These are phyloP conservation scores for Boloria selene DNA, from an alignment of 2,888 invertebrate genomes.

Conservation along the genomic window DNA sequence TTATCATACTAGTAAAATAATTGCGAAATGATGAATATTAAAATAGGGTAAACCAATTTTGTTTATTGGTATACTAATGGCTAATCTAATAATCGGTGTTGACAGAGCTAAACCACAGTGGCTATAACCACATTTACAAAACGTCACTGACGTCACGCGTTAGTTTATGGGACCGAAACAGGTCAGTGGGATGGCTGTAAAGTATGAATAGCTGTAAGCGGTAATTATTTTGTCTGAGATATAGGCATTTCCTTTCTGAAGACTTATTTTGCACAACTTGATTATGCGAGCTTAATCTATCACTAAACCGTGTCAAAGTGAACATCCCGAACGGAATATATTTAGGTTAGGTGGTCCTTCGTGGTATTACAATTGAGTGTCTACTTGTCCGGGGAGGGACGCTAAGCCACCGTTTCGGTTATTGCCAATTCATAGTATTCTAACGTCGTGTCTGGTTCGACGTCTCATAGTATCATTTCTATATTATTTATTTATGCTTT, in stretches of 20 bases:
- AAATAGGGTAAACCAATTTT: constrained; percentile 8
- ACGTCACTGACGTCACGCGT: constrained; percentile 36
- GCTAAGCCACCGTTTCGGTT: no score
- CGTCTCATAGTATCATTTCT: no score
- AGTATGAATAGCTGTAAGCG: constrained; percentile 30
- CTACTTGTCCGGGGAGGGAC: no score
- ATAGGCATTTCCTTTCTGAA: neutral
- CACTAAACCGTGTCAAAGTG: no score
- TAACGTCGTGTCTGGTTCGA: no score
- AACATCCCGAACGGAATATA: no score
- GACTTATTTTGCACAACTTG: constrained; percentile 1
- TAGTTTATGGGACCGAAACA: constrained; percentile 42
- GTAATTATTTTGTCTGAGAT: constrained; percentile 1
- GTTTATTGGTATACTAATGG: constrained; percentile 14
- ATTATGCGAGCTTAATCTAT: neutral
- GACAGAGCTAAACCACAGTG: constrained; percentile 15
- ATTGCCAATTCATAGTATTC: no score
- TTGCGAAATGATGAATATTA: constrained; percentile 5
- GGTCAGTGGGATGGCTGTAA: constrained; percentile 43
- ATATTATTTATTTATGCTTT: no score
- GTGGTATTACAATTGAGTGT: no score
- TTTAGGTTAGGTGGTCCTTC: no score
- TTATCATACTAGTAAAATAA: neutral
- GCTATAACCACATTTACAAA: constrained; percentile 37
- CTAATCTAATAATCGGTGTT: constrained; percentile 17